Base-by-base conservation (phyloP, 2,888 invertebrate genomes). In the Pheosia gnoma region DNA sequence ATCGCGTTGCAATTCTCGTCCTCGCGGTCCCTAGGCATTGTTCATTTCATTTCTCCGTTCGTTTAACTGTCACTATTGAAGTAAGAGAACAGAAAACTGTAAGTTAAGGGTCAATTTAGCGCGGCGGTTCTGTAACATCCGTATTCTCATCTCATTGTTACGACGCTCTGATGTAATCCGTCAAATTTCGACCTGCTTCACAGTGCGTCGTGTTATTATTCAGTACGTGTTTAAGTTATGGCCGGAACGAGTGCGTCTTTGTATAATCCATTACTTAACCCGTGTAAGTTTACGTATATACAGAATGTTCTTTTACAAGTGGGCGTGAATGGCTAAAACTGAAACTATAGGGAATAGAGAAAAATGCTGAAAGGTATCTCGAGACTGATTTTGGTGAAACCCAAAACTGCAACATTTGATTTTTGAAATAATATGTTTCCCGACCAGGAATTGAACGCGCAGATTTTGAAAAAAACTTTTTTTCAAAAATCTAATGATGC, bases 1-100 rank as follows among this genome's bases (percentile, higher is more conserved):
- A 94, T 86, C 54, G 93, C 89, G 68, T 88, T 91, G 76, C 94
- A 94, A 77, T 86, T 89, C 66, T 91, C 90, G 59, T 86, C 88
- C 52, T 85, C 84, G 55, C 85, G 80, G 74, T 83, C 87, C 75
- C 83, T 91, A 70, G 92, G 88, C 93, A 93, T 93, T 78, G 83
- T 89, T 74, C 77, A 70, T 72, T 63, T 71, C 64, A 59, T 62
- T 52, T 62, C 65, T 78, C 85, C 84, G 85, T 86, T 87, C 25
- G 87, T 84, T 89, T 89, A 85, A 85, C 89, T 89, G 88, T 87
- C 85, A 84, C 89, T 90, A 80, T 80, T 81, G 78, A 55, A 71
- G 77, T 80, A 84, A 85, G 88, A 89, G 85, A 80, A 86, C 89
- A 88, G 89, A 85, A 88, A 89, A 89, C 74, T 75, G 76, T 53